phyloP scores from a whole-genome alignment of 2,797 vertebrate species.

The Podarcis lilfordi region DNA sequence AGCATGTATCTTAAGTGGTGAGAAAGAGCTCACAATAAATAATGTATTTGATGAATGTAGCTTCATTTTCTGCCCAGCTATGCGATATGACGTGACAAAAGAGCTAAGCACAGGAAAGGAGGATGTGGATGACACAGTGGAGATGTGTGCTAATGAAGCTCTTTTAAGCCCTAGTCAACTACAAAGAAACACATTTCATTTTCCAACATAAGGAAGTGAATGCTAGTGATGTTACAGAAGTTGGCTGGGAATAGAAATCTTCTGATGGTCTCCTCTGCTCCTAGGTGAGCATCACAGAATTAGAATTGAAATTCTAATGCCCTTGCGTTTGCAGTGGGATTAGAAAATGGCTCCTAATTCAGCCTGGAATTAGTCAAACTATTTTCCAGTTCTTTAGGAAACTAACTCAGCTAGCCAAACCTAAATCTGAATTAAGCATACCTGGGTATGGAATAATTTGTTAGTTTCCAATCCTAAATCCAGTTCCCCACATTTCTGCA shows the following conservation, averaged over 20 bases:
- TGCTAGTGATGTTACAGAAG: not conserved
- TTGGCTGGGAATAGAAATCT: not conserved
- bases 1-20: not conserved
- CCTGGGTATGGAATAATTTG: too few species aligned
- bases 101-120: not conserved
- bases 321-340: too few species aligned
- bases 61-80: not conserved
- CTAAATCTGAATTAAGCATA: not conserved
- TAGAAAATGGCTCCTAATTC: not conserved
- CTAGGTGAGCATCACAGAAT: not conserved
- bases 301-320: not conserved
- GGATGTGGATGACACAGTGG: not conserved
- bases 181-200: not conserved
- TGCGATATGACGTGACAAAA: conserved; percentile 12
- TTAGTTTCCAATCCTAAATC: too few species aligned
- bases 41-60: conserved; percentile 6
- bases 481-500: too few species aligned
- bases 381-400: not conserved
- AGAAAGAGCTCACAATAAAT: conserved; percentile 7
- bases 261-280: too few species aligned
- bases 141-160: conserved; percentile 8
- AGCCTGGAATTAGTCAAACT: not conserved
- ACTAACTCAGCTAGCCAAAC: not conserved
- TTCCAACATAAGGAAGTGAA: not conserved
- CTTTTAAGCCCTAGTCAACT: not conserved